A percentile compares a stretch with the other conserved stretches of the same genome.
Conservation (phyloP, 2,888 invertebrate genomes). For the Aleiodes leptofemur region DNA sequence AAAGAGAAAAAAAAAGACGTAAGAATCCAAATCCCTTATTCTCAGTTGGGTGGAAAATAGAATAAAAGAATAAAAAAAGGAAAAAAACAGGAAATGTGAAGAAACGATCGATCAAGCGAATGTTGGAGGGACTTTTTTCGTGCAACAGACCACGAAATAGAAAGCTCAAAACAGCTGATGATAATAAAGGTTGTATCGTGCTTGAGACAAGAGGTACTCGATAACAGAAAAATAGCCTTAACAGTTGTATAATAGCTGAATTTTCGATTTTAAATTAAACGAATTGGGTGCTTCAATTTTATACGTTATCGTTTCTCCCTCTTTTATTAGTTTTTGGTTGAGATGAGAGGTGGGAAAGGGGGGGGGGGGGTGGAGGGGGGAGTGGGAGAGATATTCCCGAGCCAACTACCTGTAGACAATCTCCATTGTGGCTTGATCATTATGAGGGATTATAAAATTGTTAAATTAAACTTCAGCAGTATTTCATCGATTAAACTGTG, state of each 20-base stretch:
- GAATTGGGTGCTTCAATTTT: constrained; percentile 19
- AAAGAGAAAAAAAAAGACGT: constrained; percentile 1
- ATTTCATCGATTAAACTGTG: neutral
- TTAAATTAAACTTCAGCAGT: neutral
- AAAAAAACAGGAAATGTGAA: constrained; percentile 30
- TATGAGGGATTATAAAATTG: constrained; percentile 21
- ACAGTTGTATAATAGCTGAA: constrained; percentile 27
- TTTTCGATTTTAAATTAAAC: constrained; percentile 16
- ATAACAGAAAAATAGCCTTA: constrained; percentile 33
- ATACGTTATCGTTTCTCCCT: neutral
- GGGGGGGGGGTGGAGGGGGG: no score
- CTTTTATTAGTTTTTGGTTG: neutral
- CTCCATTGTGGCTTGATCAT: constrained; percentile 4
- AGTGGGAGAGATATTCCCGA: neutral
- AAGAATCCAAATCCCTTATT: constrained; percentile 5
- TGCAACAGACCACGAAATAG: constrained; percentile 46
- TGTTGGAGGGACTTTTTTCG: constrained; percentile 1
- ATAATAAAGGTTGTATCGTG: constrained; percentile 44
- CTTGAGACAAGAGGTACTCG: constrained; percentile 43
- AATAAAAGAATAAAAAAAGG: neutral
- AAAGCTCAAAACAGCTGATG: constrained; percentile 24
- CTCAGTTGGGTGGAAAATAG: neutral
- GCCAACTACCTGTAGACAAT: constrained; percentile 25
- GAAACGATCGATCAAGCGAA: constrained; percentile 38
- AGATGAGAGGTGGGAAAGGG: neutral